A percentile compares a stretch with the other conserved stretches of the same genome.
phyloP scores from a whole-genome alignment of 2,888 invertebrate genomes.

The Chrysolina oricalcia region DNA sequence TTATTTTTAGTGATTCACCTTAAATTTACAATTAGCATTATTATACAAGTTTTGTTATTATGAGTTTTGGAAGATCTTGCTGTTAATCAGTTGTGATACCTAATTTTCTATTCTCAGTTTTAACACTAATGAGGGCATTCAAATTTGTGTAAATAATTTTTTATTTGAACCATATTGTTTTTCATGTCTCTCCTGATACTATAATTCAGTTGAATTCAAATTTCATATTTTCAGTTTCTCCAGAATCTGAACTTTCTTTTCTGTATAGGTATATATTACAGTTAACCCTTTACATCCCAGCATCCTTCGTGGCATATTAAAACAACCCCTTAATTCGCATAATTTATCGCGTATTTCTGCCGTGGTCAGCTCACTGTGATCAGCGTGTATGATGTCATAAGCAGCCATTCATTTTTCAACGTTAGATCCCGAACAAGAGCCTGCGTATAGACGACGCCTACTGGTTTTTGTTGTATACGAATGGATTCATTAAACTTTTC shows the following conservation, averaged over 20 bases:
- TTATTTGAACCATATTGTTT: background rate
- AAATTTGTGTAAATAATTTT: background rate
- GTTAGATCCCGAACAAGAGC: conserved; percentile 55
- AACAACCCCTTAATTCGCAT: conserved; percentile 53
- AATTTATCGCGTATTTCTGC: conserved; percentile 59
- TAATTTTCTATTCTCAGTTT: too few relatives aligned
- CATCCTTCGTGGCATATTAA: background rate
- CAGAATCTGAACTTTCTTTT: background rate
- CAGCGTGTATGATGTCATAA: conserved; percentile 59
- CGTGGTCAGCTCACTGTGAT: conserved; percentile 58
- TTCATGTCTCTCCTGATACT: background rate
- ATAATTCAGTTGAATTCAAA: too few relatives aligned
- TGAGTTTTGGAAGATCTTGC: too few relatives aligned
- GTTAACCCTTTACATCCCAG: background rate
- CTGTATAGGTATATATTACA: too few relatives aligned
- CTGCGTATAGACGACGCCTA: conserved; percentile 45
- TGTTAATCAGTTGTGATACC: too few relatives aligned
- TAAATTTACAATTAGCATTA: too few relatives aligned
- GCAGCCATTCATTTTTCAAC: conserved; percentile 62
- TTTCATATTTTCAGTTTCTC: background rate
- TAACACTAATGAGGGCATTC: too few relatives aligned
- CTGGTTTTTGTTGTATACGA: conserved; percentile 55
- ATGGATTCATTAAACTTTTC: conserved; percentile 52
- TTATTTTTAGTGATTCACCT: too few relatives aligned
- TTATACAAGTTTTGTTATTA: too few relatives aligned